Conservation (phyloP, 2,797 vertebrate genomes). For the Clamator glandarius region DNA sequence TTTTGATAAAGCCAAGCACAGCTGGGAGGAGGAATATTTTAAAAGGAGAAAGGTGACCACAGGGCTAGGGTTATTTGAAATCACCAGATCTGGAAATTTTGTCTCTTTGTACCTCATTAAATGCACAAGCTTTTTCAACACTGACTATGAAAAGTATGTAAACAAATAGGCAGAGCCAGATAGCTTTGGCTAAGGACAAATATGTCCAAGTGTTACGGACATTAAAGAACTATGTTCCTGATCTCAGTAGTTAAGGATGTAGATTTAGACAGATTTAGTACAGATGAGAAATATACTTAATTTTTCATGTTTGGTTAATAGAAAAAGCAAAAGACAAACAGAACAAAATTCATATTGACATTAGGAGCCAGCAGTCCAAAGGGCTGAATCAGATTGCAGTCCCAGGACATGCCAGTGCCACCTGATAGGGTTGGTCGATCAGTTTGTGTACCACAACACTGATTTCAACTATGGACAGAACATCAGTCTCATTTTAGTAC, state of each 20-base stretch:
- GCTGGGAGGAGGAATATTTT: not conserved
- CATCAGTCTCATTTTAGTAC: slow-evolving; percentile 68
- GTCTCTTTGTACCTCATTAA: not conserved
- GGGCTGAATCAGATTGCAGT: not conserved
- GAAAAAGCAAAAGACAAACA: not conserved
- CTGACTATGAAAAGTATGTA: not conserved
- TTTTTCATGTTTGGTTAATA: not conserved
- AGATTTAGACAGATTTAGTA: not conserved
- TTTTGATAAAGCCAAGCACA: not conserved
- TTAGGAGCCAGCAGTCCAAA: slow-evolving; percentile 12
- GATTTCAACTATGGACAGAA: not conserved
- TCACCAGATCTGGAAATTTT: not conserved
- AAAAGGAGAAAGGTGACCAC: not conserved
- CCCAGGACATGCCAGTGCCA: not conserved
- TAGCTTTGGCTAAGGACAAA: not conserved
- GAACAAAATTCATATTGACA: slow-evolving; percentile 25
- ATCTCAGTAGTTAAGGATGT: not conserved
- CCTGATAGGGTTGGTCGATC: not conserved
- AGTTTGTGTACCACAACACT: not conserved
- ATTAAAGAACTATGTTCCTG: too few relatives aligned
- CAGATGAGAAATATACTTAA: not conserved
- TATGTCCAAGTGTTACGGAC: too few relatives aligned
- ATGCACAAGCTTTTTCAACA: not conserved
- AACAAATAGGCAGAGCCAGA: not conserved
- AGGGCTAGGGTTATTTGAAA: not conserved